Evolutionary conservation across 1,140 invertebrate species (phyloP).

Genomic region (Oedothorax gibbosus): DNA sequence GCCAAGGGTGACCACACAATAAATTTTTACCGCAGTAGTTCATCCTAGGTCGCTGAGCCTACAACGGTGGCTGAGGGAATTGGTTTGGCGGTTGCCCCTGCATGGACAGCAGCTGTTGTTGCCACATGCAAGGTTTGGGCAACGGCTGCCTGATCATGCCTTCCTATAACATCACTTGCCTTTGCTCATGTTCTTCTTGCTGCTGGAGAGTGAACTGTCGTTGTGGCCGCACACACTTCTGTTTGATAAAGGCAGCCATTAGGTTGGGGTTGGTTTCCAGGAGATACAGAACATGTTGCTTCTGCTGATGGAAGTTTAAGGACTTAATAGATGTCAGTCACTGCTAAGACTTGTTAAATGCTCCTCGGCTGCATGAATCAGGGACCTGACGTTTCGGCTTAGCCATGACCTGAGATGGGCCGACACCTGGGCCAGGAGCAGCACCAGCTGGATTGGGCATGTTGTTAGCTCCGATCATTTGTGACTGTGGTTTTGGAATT

Average conservation of each 20-base stretch:
- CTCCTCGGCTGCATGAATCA: no score
- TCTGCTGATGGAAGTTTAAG: constrained; percentile 87
- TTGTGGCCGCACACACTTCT: constrained; percentile 76
- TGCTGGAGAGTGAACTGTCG: constrained; percentile 8
- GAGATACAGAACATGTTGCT: constrained; percentile 91
- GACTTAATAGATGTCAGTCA: constrained; percentile 89
- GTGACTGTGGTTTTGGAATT: constrained; percentile 73
- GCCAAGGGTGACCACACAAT: constrained; percentile 56
- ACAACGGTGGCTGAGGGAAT: constrained; percentile 62
- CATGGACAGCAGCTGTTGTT: constrained; percentile 50
- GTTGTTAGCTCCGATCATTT: constrained; percentile 43
- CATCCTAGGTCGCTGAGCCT: constrained; percentile 52
- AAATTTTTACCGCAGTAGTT: no score
- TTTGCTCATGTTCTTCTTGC: constrained; percentile 63
- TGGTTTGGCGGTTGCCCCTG: constrained; percentile 63
- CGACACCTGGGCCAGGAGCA: not conserved
- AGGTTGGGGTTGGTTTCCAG: constrained; percentile 94
- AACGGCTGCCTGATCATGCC: constrained; percentile 63
- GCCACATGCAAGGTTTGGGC: not conserved
- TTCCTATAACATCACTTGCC: not conserved
- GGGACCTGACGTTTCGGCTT: not conserved
- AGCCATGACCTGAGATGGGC: constrained; percentile 50
- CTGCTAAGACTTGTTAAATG: constrained; percentile 78
- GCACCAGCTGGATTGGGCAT: constrained; percentile 15
- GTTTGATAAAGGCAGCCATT: constrained; percentile 97